phyloP scores from a whole-genome alignment of 1,140 invertebrate species.

The Macrotrachela quadricornifera region DNA sequence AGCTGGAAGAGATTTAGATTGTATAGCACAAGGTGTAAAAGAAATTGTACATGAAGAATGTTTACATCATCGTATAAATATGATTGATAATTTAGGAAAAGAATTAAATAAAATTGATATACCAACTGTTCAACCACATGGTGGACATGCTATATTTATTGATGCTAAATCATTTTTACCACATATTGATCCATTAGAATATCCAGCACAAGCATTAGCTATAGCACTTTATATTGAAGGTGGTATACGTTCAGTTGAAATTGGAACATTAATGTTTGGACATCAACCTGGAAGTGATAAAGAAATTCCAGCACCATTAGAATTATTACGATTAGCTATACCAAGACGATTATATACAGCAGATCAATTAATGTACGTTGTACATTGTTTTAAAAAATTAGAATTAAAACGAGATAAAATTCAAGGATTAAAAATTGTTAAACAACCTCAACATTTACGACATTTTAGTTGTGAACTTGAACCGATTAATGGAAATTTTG shows the following conservation, averaged over 20 bases:
- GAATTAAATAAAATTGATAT: not conserved
- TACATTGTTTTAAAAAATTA: no score
- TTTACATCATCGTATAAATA: conserved; percentile 3
- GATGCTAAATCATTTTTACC: not conserved
- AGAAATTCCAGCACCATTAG: not conserved
- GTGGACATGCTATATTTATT: not conserved
- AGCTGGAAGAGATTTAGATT: conserved; percentile 9
- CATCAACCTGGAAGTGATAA: no score
- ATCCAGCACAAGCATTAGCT: conserved; percentile 1
- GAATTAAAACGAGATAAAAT: no score
- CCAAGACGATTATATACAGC: conserved; percentile 1
- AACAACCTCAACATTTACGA: no score
- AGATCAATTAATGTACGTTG: no score
- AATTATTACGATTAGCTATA: conserved; percentile 1
- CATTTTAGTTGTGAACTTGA: no score
- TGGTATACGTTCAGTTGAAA: not conserved
- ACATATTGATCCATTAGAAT: not conserved
- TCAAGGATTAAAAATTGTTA: no score
- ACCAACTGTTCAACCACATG: not conserved
- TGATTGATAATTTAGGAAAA: not conserved
- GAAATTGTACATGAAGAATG: conserved; percentile 10
- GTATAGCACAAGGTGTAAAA: conserved; percentile 5
- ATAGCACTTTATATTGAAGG: not conserved
- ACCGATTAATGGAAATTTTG: no score
- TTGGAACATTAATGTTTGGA: not conserved